These are phyloP conservation scores for Habrosyne pyritoides DNA, from an alignment of 2,888 invertebrate species.

Conservation along the genomic window DNA sequence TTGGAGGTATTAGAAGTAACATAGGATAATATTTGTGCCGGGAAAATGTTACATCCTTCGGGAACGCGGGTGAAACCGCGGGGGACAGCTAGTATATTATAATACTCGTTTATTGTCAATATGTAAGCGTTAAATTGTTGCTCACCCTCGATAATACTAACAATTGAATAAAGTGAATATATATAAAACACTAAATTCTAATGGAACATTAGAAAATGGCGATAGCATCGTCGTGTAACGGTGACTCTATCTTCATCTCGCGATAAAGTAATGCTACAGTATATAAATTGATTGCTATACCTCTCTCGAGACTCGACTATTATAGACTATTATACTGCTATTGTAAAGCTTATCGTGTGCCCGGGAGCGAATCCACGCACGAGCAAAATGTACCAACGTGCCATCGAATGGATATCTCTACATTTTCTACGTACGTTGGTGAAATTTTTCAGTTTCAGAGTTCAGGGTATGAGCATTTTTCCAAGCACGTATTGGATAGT, in stretches of 20 bases:
- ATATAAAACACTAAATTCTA: background rate
- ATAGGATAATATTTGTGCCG: no score
- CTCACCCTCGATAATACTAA: no score
- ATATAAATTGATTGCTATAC: background rate
- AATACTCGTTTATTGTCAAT: no score
- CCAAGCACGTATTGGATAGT: slow-evolving; percentile 1
- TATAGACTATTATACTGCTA: background rate
- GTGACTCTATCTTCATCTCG: background rate
- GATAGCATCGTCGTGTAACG: background rate
- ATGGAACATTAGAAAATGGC: background rate
- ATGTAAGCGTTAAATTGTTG: no score
- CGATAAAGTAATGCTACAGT: background rate
- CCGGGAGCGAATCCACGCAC: background rate
- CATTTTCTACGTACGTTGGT: background rate
- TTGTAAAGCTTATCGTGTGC: background rate
- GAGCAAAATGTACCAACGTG: background rate
- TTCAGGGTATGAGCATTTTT: slow-evolving; percentile 1
- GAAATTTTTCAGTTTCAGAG: background rate
- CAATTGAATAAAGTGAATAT: background rate
- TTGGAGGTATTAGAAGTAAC: no score
- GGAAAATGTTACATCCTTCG: no score
- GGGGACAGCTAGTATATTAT: no score
- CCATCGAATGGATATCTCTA: background rate
- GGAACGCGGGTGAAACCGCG: no score
- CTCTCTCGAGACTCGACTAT: background rate